These are phyloP conservation scores for Vanessa cardui DNA, from an alignment of 2,888 invertebrate genomes.

Conservation along the genomic window DNA sequence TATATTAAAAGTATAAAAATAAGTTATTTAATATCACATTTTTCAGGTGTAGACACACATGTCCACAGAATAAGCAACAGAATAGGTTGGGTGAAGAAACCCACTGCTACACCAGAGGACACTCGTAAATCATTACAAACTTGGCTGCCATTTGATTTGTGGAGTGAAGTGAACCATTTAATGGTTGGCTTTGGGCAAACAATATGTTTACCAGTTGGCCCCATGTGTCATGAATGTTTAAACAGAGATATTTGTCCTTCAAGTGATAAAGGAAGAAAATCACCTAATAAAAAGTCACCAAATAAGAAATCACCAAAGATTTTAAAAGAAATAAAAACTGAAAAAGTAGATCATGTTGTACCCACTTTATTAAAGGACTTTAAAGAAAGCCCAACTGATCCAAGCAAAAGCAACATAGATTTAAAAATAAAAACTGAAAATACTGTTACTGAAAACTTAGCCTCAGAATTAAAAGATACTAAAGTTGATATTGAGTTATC, in stretches of 20 bases:
- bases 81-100: slow-evolving; percentile 90
- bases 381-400: not conserved
- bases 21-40: slow-evolving; percentile 5
- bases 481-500: not conserved
- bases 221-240: slow-evolving; percentile 92
- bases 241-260: slow-evolving; percentile 92
- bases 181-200: slow-evolving; percentile 99
- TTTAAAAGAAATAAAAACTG: slow-evolving; percentile 45
- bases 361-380: slow-evolving; percentile 17
- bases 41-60: slow-evolving; percentile 96
- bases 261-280: slow-evolving; percentile 67
- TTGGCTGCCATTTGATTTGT: slow-evolving; percentile 93
- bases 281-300: slow-evolving; percentile 63
- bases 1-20: not conserved
- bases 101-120: slow-evolving; percentile 92
- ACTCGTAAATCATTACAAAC: slow-evolving; percentile 92
- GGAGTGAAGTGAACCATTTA: slow-evolving; percentile 94
- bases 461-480: not conserved
- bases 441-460: not conserved
- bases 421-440: slow-evolving; percentile 15
- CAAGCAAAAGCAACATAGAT: slow-evolving; percentile 10
- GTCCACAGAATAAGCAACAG: slow-evolving; percentile 97
- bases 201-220: slow-evolving; percentile 91
- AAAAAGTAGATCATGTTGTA: slow-evolving; percentile 32
- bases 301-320: slow-evolving; percentile 52